phyloP scores from a whole-genome alignment of 2,113 vertebrate genomes.

The Nannospalax galili region DNA sequence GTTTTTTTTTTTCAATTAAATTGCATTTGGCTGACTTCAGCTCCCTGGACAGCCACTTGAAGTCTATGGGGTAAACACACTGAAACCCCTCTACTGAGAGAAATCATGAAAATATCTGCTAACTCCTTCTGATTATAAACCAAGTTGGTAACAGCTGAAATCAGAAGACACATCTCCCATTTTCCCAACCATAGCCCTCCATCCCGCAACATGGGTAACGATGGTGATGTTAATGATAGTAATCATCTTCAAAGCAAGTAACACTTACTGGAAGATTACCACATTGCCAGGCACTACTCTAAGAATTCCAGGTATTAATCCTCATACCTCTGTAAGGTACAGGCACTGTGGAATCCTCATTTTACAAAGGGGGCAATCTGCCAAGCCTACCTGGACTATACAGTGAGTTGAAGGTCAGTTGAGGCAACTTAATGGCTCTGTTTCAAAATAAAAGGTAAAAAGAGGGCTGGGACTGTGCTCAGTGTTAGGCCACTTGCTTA shows the following conservation, averaged over 20 bases:
- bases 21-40: constrained; percentile 31
- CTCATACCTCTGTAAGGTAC: neutral
- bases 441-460: neutral
- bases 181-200: constrained; percentile 34
- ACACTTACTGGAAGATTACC: constrained; percentile 41
- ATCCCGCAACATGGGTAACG: neutral
- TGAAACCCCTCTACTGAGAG: constrained; percentile 26
- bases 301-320: constrained; percentile 47
- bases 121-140: constrained; percentile 34
- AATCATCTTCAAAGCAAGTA: constrained; percentile 31
- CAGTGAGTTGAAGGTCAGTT: neutral
- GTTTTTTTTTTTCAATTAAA: constrained; percentile 7
- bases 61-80: neutral
- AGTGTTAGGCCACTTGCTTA: neutral
- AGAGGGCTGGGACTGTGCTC: neutral
- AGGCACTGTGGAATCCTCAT: neutral
- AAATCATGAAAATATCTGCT: constrained; percentile 53
- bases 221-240: constrained; percentile 3
- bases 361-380: constrained; percentile 24
- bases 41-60: neutral
- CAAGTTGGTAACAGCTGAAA: constrained; percentile 28
- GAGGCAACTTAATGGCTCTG: neutral
- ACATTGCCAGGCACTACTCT: neutral
- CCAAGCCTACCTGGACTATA: neutral
- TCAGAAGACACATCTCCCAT: constrained; percentile 7